These are phyloP conservation scores for Prionailurus bengalensis DNA, from an alignment of 2,113 vertebrate species.

Conservation along the genomic window DNA sequence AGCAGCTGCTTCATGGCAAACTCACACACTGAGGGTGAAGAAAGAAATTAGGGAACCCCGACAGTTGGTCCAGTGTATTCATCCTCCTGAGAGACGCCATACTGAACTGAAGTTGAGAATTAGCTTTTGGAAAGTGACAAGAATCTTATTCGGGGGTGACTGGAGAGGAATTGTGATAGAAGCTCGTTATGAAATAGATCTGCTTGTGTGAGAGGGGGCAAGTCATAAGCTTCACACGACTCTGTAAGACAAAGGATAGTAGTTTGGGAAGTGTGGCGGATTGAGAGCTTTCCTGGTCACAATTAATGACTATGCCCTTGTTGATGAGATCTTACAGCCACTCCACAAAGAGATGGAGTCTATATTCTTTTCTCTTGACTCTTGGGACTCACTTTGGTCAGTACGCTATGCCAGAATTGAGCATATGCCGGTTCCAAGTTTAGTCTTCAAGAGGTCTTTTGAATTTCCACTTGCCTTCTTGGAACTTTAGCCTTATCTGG, in stretches of 20 bases:
- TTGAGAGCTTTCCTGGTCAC: background rate
- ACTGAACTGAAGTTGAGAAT: background rate
- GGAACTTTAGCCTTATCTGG: background rate
- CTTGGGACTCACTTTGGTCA: background rate
- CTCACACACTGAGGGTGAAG: background rate
- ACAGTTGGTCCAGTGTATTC: background rate
- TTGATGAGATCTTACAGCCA: background rate
- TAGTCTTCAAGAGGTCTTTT: background rate
- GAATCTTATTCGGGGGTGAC: background rate
- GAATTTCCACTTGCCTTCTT: background rate
- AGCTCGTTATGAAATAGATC: background rate
- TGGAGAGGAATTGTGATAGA: background rate
- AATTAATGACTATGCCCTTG: background rate
- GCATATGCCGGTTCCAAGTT: background rate
- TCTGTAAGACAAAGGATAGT: background rate
- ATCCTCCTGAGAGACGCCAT: background rate
- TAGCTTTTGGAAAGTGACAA: constrained; percentile 17
- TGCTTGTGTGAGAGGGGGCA: rapidly evolving
- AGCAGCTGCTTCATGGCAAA: background rate
- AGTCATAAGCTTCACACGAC: background rate
- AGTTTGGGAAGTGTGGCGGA: background rate
- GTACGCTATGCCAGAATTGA: background rate
- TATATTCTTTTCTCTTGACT: background rate
- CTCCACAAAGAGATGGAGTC: background rate
- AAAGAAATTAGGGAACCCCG: background rate